Percentiles rank a stretch among this genome's conserved stretches.
These are phyloP conservation scores for Liodrosophila aerea DNA, from an alignment of 2,888 invertebrate genomes.

Conservation along the genomic window DNA sequence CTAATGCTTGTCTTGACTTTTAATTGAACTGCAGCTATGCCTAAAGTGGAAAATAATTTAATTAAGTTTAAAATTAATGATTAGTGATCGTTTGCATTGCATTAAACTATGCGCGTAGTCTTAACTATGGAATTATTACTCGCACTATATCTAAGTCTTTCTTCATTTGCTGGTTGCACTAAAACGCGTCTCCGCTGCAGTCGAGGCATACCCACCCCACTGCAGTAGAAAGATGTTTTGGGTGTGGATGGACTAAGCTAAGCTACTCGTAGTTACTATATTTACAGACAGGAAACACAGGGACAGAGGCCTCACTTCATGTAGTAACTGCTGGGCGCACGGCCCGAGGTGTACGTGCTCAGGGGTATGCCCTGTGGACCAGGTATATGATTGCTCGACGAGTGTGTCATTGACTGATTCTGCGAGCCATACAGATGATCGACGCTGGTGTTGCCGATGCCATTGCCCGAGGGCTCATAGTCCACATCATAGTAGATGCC, in stretches of 20 bases:
- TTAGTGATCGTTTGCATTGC: slow-evolving; percentile 62
- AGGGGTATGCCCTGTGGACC: slow-evolving; percentile 89
- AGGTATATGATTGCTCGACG: slow-evolving; percentile 82
- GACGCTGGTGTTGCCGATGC: slow-evolving; percentile 80
- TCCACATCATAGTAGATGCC: slow-evolving; percentile 96
- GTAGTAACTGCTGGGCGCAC: slow-evolving; percentile 85
- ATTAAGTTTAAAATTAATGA: slow-evolving; percentile 59
- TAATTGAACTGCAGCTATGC: slow-evolving; percentile 29
- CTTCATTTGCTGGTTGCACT: slow-evolving; percentile 27
- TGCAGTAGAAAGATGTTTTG: slow-evolving; percentile 70
- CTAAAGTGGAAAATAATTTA: slow-evolving; percentile 60
- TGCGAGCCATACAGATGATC: slow-evolving; percentile 83
- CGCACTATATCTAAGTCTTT: slow-evolving; percentile 40
- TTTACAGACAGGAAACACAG: slow-evolving; percentile 23
- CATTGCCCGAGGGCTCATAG: slow-evolving; percentile 87
- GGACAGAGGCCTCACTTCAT: slow-evolving; percentile 75
- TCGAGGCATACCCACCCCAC: slow-evolving; percentile 37
- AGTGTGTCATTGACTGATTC: slow-evolving; percentile 83
- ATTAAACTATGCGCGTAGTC: slow-evolving; percentile 39
- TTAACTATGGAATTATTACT: slow-evolving; percentile 5
- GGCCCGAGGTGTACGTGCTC: slow-evolving; percentile 91
- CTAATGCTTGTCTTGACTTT: slow-evolving; percentile 46
- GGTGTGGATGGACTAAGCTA: slow-evolving; percentile 30
- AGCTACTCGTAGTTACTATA: slow-evolving; percentile 31
- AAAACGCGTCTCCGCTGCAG: slow-evolving; percentile 72